Percentiles rank a stretch among this genome's conserved stretches.
Conservation (phyloP, 2,797 vertebrate genomes). For the Gadopsis bispinosus region DNA sequence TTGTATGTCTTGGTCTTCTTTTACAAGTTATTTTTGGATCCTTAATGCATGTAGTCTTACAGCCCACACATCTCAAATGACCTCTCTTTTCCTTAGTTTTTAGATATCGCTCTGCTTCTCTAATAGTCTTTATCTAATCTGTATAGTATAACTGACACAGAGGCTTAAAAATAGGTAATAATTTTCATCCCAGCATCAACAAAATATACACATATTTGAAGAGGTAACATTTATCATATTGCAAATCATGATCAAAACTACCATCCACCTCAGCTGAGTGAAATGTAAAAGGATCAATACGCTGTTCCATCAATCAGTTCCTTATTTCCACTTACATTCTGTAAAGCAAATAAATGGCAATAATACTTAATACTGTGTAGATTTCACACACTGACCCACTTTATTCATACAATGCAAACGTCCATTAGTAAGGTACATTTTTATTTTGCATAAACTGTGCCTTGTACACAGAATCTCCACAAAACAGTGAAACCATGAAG, state of each 20-base stretch:
- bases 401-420: slow-evolving; percentile 53
- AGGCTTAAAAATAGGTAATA: not conserved
- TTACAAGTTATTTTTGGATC: not conserved
- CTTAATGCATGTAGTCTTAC: not conserved
- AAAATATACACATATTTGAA: not conserved
- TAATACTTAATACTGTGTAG: slow-evolving; percentile 42
- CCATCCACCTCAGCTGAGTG: not conserved
- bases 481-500: slow-evolving; percentile 51
- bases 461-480: slow-evolving; percentile 48
- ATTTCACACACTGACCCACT: slow-evolving; percentile 56
- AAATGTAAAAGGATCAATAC: slow-evolving; percentile 24
- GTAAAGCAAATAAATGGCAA: slow-evolving; percentile 50
- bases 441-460: slow-evolving; percentile 51
- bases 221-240: not conserved
- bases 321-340: slow-evolving; percentile 46
- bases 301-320: slow-evolving; percentile 33
- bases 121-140: not conserved
- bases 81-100: not conserved
- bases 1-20: not conserved
- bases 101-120: not conserved
- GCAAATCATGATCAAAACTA: not conserved
- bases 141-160: too few relatives aligned
- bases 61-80: not conserved
- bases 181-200: not conserved
- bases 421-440: slow-evolving; percentile 42